These are phyloP conservation scores for Oreamnos americanus DNA, from an alignment of 2,113 vertebrate genomes.

Conservation along the genomic window DNA sequence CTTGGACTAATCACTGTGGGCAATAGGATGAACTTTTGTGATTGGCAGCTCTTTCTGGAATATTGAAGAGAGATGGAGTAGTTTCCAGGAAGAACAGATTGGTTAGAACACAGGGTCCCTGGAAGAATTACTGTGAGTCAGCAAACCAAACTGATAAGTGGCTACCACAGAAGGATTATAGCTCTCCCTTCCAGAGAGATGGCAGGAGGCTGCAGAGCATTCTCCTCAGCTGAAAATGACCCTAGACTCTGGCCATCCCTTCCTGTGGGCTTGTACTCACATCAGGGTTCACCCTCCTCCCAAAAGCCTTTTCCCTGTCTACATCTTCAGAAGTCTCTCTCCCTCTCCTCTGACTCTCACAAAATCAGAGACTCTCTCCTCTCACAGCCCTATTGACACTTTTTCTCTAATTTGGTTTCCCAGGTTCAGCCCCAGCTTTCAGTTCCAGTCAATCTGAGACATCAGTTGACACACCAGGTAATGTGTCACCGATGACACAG, in stretches of 20 bases:
- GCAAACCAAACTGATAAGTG: not conserved
- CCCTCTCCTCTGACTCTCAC: not conserved
- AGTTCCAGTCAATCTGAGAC: not conserved
- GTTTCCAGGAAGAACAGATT: not conserved
- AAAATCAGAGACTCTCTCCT: not conserved
- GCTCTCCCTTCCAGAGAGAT: not conserved
- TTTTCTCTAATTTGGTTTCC: not conserved
- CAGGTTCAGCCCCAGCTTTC: not conserved
- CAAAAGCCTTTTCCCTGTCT: not conserved
- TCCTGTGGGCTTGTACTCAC: not conserved
- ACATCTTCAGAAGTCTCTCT: not conserved
- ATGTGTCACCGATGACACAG: not conserved
- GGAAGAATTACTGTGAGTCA: not conserved
- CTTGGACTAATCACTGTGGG: not conserved
- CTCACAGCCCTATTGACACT: not conserved
- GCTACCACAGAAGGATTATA: not conserved
- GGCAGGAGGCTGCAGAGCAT: not conserved
- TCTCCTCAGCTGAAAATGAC: not conserved
- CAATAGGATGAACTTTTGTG: not conserved
- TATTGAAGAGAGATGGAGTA: not conserved
- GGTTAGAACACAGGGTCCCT: not conserved
- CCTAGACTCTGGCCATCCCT: not conserved
- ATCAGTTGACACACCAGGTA: not conserved
- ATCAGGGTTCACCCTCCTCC: not conserved
- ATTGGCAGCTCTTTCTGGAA: not conserved